Conservation (phyloP, 2,797 vertebrate genomes). For the Neoniphon sammara region DNA sequence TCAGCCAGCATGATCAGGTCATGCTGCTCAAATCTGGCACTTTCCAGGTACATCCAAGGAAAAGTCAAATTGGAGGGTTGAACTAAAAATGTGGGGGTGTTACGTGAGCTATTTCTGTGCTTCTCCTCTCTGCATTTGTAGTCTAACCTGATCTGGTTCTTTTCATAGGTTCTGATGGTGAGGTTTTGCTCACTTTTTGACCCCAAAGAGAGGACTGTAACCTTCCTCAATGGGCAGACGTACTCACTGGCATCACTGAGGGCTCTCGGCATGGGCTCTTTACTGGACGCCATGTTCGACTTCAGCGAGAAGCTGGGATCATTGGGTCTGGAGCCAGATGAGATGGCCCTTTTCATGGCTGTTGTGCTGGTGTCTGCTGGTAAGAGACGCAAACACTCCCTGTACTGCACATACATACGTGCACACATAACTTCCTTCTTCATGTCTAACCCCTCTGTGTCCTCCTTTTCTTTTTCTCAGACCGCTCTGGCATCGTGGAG, state of each 20-base stretch:
- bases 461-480: conserved; percentile 54
- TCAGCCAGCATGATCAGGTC: conserved; percentile 86
- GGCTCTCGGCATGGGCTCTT: conserved; percentile 83
- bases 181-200: conserved; percentile 86
- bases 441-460: conserved; percentile 25
- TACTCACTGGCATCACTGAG: conserved; percentile 82
- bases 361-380: conserved; percentile 86
- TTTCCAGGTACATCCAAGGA: conserved; percentile 81
- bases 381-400: conserved; percentile 50
- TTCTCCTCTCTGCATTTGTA: not conserved
- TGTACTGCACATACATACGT: conserved; percentile 1
- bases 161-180: conserved; percentile 83
- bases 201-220: conserved; percentile 81
- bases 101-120: not conserved
- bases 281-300: conserved; percentile 86
- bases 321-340: conserved; percentile 84
- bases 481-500: conserved; percentile 83
- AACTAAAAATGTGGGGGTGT: not conserved
- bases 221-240: conserved; percentile 84
- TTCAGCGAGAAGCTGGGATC: conserved; percentile 85
- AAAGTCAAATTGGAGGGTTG: not conserved
- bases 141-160: conserved; percentile 32
- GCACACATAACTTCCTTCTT: not conserved
- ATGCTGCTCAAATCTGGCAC: conserved; percentile 87
- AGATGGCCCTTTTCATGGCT: conserved; percentile 88